These are phyloP conservation scores for Alosa sapidissima DNA, from an alignment of 2,797 vertebrate genomes.

Conservation along the genomic window DNA sequence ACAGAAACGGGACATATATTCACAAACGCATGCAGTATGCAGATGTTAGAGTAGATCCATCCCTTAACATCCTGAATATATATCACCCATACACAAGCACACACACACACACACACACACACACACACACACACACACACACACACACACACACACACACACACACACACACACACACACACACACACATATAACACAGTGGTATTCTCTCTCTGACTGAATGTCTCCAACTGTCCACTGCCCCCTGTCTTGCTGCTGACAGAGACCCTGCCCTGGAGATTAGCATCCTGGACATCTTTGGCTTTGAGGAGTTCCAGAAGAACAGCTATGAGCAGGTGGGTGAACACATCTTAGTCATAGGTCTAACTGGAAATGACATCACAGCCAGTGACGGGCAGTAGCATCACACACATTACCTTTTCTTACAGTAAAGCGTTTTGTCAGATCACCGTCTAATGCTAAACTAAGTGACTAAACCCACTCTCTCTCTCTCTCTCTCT, in stretches of 20 bases:
- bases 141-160: constrained; percentile 31
- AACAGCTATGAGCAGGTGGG: constrained; percentile 93
- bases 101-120: too few species aligned
- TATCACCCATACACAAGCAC: constrained; percentile 4
- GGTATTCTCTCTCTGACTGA: not conserved
- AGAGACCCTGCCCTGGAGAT: constrained; percentile 85
- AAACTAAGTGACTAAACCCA: not conserved
- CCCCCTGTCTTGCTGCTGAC: constrained; percentile 29
- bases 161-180: constrained; percentile 20
- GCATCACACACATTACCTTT: not conserved
- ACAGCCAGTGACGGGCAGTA: not conserved
- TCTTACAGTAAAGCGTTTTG: not conserved
- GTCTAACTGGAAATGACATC: not conserved
- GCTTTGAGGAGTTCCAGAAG: constrained; percentile 91
- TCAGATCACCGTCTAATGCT: not conserved
- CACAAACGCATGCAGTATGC: not conserved
- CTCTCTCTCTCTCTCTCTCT: too few species aligned
- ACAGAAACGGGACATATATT: not conserved
- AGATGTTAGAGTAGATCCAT: too few species aligned
- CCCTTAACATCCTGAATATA: too few species aligned
- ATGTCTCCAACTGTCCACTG: constrained; percentile 1
- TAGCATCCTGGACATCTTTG: constrained; percentile 91
- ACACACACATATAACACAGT: not conserved
- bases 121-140: constrained; percentile 15
- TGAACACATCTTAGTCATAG: not conserved